Conservation (phyloP, 2,888 invertebrate species). For the Drosophila basisetae region DNA sequence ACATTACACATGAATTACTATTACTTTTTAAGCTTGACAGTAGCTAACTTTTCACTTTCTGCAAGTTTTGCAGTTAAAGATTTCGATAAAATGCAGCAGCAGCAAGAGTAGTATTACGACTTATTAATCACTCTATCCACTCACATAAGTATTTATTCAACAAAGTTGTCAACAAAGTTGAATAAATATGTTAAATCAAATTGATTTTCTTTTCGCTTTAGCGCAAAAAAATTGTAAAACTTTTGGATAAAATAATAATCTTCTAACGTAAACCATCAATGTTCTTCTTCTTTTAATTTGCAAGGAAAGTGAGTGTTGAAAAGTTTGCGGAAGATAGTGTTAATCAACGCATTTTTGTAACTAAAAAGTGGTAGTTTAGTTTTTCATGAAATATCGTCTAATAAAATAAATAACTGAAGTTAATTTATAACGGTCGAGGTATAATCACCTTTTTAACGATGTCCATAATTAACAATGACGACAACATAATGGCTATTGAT, state of each 20-base stretch:
- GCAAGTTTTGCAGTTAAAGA: background rate
- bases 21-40: background rate
- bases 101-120: slow-evolving; percentile 4
- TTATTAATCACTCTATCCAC: background rate
- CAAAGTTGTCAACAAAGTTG: background rate
- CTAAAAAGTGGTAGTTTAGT: slow-evolving; percentile 65
- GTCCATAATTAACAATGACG: slow-evolving; percentile 88
- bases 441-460: slow-evolving; percentile 49
- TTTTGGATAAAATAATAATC: slow-evolving; percentile 3
- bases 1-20: background rate
- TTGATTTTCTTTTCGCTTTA: background rate
- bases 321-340: slow-evolving; percentile 29
- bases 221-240: too few species aligned
- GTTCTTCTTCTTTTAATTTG: slow-evolving; percentile 31
- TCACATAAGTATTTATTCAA: background rate
- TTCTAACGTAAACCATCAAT: slow-evolving; percentile 16
- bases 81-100: background rate
- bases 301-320: slow-evolving; percentile 40
- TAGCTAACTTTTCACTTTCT: background rate
- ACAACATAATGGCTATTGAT: slow-evolving; percentile 95
- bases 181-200: background rate
- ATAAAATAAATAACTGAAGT: slow-evolving; percentile 22
- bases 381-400: slow-evolving; percentile 43
- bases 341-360: slow-evolving; percentile 22
- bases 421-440: background rate